Evolutionary conservation across 2,888 invertebrate species (phyloP), one percentile per base, ranked within the genome.

Genomic region (Nomada fabriciana): DNA sequence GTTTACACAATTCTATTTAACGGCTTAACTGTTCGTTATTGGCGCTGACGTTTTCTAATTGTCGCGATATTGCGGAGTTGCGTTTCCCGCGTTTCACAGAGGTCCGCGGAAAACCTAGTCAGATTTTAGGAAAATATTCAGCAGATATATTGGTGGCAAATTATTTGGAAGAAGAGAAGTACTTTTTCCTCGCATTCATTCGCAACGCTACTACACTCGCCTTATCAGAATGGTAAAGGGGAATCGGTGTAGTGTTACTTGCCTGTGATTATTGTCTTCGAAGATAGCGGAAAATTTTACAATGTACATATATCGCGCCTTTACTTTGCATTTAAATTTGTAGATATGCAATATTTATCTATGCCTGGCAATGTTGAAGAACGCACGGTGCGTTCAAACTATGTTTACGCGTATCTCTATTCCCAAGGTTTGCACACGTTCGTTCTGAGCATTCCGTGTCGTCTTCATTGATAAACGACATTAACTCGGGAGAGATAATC

Each of bases 381-480:
- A 20, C 42, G 20, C 7, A 0, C 25, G 25, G 55, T 15, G 68
- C n/a, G 63, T 57, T 52, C 15, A 11, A 25, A 52, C 15, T 20
- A 55, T 52, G 43, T 64, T 47, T 69, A 42, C 11, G 13, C 52
- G 15, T 68, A 50, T 68, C 55, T 78, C 23, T 5, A 18, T 23
- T 77, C 80, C 18, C 61, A 77, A 20, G 47, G 59, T 36, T 11
- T 11, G 25, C 18, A 20, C 10, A 74, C 74, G 65, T 43, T 52
- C 70, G 13, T 67, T 11, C 70, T 53, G 36, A 23, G 57, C 71
- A 57, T 50, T 53, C 61, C 61, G 55, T 68, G 59, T 73, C 72
- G 52, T 71, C 64, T 60, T 74, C 75, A 75, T 72, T 74, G 76
- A 81, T 82, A 82, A 53, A 74, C 76, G 65, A 55, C 64, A 43